Conservation (phyloP, 2,113 vertebrate genomes). For the Mus pahari region DNA sequence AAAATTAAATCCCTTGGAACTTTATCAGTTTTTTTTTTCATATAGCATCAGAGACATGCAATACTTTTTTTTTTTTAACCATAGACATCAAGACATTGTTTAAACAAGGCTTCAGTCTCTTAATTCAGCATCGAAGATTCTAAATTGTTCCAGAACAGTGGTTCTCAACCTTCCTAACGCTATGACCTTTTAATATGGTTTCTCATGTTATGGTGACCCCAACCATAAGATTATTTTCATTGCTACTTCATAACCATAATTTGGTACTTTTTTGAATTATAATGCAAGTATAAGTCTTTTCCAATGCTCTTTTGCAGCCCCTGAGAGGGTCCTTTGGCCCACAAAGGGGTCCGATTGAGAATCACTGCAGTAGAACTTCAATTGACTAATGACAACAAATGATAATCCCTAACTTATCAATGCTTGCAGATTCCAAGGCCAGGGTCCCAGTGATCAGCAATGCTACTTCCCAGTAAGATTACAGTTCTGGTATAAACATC, state of each 20-base stretch:
- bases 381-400: slow-evolving; percentile 13
- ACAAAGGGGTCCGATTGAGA: background rate
- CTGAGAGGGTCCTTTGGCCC: background rate
- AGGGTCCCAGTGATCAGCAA: background rate
- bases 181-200: background rate
- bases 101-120: background rate
- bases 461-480: slow-evolving; percentile 4
- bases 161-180: background rate
- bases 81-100: slow-evolving; percentile 19
- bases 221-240: background rate
- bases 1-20: background rate
- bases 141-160: background rate
- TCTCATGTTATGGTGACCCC: background rate
- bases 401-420: background rate
- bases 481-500: background rate
- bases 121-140: background rate
- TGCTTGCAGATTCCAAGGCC: background rate
- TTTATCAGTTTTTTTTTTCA: background rate
- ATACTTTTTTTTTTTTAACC: background rate
- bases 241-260: background rate
- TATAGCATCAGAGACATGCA: background rate
- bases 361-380: background rate
- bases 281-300: background rate
- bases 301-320: background rate
- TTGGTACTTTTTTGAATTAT: background rate